These are phyloP conservation scores for Alosa sapidissima DNA, from an alignment of 2,797 vertebrate species.

Conservation along the genomic window DNA sequence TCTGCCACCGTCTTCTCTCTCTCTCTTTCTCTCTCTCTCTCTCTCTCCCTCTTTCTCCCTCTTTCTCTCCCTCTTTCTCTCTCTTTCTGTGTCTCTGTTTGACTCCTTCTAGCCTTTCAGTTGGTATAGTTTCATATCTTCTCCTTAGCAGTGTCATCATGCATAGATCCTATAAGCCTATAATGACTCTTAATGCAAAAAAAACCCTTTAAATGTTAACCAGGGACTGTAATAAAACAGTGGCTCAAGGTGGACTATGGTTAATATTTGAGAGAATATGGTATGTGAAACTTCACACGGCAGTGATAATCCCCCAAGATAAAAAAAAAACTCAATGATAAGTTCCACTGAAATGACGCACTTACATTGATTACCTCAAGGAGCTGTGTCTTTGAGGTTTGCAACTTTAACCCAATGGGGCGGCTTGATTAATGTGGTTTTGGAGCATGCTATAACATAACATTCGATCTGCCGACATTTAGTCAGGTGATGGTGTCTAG, in stretches of 20 bases:
- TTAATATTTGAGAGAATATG: constrained; percentile 58
- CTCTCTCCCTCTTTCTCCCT: background rate
- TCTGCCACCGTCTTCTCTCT: too few relatives aligned
- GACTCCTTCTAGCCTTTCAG: background rate
- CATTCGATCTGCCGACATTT: background rate
- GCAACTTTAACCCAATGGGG: too few relatives aligned
- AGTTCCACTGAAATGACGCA: background rate
- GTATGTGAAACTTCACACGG: background rate
- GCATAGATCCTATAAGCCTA: background rate
- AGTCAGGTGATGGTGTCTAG: background rate
- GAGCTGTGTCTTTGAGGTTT: background rate
- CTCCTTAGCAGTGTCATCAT: background rate
- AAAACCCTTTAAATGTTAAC: background rate
- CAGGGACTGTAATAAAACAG: constrained; percentile 6
- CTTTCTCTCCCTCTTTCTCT: background rate
- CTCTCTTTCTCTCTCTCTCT: background rate
- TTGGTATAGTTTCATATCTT: background rate
- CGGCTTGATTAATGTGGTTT: background rate
- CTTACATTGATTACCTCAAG: background rate
- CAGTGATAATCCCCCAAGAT: background rate
- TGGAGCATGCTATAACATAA: background rate
- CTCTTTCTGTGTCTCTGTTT: background rate
- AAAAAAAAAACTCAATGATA: background rate
- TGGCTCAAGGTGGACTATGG: constrained; percentile 9
- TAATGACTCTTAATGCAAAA: background rate